Evolutionary conservation across 1,140 invertebrate genomes (phyloP).

Genomic region (Maniola jurtina): DNA sequence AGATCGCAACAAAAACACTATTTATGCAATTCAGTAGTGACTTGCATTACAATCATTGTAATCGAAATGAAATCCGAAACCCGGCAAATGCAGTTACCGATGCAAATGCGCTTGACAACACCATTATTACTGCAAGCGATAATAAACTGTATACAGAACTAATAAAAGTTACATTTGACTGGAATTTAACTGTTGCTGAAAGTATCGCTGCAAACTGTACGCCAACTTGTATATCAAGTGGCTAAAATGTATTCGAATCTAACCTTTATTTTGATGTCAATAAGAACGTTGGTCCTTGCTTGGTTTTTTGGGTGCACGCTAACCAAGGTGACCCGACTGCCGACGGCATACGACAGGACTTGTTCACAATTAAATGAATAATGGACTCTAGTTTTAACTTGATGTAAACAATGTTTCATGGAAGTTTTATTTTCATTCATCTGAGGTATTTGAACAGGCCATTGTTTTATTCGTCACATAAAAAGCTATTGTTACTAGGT

Average conservation of each 20-base stretch:
- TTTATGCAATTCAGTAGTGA: neutral
- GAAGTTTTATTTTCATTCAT: constrained; percentile 1
- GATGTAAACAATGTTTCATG: constrained; percentile 1
- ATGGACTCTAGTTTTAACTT: constrained; percentile 11
- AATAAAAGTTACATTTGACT: neutral
- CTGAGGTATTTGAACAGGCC: neutral
- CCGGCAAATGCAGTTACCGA: neutral
- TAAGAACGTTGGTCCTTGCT: neutral
- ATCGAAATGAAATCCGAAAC: constrained; percentile 23
- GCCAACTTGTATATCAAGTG: constrained; percentile 1
- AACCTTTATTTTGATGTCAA: neutral
- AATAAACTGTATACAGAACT: neutral
- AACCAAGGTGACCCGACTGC: constrained; percentile 25
- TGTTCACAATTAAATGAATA: constrained; percentile 11
- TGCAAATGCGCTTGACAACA: neutral
- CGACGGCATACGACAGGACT: constrained; percentile 16
- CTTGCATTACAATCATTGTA: constrained; percentile 9
- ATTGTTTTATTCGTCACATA: too few relatives aligned
- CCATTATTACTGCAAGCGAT: neutral
- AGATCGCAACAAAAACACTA: neutral
- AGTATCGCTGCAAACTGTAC: constrained; percentile 4
- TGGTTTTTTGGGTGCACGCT: neutral
- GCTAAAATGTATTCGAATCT: neutral
- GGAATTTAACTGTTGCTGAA: neutral
- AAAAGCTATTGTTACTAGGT: too few relatives aligned